phyloP scores from a whole-genome alignment of 1,140 invertebrate species.

The Mycetomoellerius zeteki region DNA sequence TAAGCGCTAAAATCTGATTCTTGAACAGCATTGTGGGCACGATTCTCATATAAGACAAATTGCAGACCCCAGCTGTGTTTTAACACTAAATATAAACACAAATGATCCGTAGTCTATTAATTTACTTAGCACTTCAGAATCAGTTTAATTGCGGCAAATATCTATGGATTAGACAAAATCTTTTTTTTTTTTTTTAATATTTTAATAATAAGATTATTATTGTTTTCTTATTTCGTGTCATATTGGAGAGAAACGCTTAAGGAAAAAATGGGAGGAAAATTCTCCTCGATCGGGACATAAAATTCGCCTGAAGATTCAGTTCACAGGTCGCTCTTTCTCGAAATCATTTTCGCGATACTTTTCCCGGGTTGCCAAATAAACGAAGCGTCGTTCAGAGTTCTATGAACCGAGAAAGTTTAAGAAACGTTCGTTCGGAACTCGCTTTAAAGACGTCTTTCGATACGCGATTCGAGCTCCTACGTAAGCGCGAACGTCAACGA shows the following conservation, averaged over 20 bases:
- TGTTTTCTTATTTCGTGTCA: background rate
- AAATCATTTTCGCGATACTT: constrained; percentile 5
- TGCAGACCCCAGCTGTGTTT: background rate
- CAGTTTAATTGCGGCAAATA: background rate
- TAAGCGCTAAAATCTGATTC: constrained; percentile 26
- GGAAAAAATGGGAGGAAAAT: background rate
- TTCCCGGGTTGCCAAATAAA: background rate
- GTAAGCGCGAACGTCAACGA: constrained; percentile 38
- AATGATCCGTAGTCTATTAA: background rate
- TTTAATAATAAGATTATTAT: background rate
- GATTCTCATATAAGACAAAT: background rate
- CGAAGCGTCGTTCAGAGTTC: background rate
- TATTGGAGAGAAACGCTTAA: background rate
- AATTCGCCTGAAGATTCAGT: background rate
- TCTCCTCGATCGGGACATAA: background rate
- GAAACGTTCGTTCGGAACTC: background rate
- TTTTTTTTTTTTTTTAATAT: background rate
- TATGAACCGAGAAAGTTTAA: background rate
- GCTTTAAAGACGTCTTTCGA: background rate
- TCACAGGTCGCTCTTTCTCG: background rate
- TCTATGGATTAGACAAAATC: background rate
- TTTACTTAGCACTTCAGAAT: background rate
- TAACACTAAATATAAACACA: background rate
- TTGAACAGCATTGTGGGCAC: background rate
- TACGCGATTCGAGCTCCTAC: background rate